Conservation (phyloP, 2,113 vertebrate genomes). For the Perca flavescens region DNA sequence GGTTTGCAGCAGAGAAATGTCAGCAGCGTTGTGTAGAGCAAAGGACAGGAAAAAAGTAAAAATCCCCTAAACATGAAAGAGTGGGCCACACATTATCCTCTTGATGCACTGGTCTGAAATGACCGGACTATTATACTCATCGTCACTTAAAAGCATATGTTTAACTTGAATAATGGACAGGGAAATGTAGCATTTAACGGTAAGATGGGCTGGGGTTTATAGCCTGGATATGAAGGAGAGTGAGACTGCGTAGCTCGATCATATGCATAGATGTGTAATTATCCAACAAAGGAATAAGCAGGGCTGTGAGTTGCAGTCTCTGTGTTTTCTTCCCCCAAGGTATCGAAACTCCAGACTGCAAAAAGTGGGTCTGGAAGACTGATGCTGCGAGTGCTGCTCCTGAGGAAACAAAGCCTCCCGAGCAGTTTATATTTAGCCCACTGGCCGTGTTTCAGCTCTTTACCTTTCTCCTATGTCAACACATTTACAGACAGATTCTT, state of each 20-base stretch:
- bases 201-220: conserved; percentile 55
- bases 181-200: conserved; percentile 41
- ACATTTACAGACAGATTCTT: conserved; percentile 60
- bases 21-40: conserved; percentile 15
- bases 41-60: conserved; percentile 28
- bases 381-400: conserved; percentile 74
- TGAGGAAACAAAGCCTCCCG: conserved; percentile 70
- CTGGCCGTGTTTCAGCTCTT: conserved; percentile 68
- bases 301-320: conserved; percentile 36
- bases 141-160: conserved; percentile 63
- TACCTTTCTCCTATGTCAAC: conserved; percentile 72
- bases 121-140: conserved; percentile 51
- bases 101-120: conserved; percentile 43
- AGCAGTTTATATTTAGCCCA: conserved; percentile 79
- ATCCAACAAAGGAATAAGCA: conserved; percentile 58
- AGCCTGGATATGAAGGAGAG: conserved; percentile 32
- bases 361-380: conserved; percentile 82
- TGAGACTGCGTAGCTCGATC: conserved; percentile 1
- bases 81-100: conserved; percentile 32
- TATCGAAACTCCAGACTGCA: conserved; percentile 60
- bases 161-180: conserved; percentile 56
- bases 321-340: conserved; percentile 66
- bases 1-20: conserved; percentile 32
- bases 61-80: conserved; percentile 55
- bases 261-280: conserved; percentile 68